Evolutionary conservation across 2,888 invertebrate genomes (phyloP), one percentile per base, ranked within the genome.

Genomic region (Tetanocera ferruginea): DNA sequence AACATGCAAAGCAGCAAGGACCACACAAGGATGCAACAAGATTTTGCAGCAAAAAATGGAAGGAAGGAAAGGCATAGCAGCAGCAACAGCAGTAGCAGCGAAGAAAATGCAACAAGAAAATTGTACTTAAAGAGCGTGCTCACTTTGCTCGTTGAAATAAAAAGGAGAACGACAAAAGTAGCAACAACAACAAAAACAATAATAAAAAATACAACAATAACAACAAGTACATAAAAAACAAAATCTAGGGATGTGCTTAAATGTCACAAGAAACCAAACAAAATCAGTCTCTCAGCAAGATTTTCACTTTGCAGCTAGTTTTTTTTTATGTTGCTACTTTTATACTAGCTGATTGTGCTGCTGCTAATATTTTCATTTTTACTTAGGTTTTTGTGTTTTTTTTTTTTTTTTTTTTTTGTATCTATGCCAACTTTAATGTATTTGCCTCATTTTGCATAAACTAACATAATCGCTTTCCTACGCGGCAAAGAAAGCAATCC

Each of bases 401-500:
- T n/a, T 17, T 67, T 51, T 49, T 23, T 3, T 28, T 51, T 6
- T 5, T 5, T 43, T 43, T 25, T 60, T 28, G 57, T 60, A 25
- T 25, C 57, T 57, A 23, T 72, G 60, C 25, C 72, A 66, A 66
- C 34, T 66, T 19, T 66, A 69, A 69, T 69, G 69, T 69, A 69
- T 69, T 51, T 69, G 23, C 51, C 34, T 49, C 69, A 69, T 69
- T 69, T 72, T 57, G 72, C 72, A 57, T 57, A 72, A 72, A 72
- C 57, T 57, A 72, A 72, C 72, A 37, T 72, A 72, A 72, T 72
- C 57, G 72, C 52, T 70, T 72, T 72, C 37, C 72, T 72, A 28
- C 51, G 31, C 25, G 34, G 31, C 28, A 64, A 64, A n/a, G 64
- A 64, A 25, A 11, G 31, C 23, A 62, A 62, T 62, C 23, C 49